Base-by-base conservation (phyloP, 2,113 vertebrate species). In the Tetraodon nigroviridis region DNA sequence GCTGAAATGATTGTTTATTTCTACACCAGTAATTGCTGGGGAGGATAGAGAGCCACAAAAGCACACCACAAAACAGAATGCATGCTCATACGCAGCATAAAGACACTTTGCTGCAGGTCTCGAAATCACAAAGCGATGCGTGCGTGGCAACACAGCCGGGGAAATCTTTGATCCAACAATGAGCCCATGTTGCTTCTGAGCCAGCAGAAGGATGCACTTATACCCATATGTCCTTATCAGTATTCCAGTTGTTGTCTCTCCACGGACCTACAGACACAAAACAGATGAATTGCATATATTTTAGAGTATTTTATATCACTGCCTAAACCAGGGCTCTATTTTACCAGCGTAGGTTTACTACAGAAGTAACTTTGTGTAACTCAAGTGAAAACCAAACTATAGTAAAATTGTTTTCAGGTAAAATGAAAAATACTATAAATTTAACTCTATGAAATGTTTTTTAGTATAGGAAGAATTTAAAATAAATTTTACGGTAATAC, bases 191-290 rank as follows among this genome's bases (percentile, higher is more conserved):
- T 47, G 24, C 19, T 24, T 65, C 53, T 61, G 67, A 46, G 46
- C 46, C 14, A 20, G 50, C 55, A 59, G 29, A 65, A 21, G 44
- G 63, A 61, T 51, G 18, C 45, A 52, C 54, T 54, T 42, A 53
- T 41, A 73, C 51, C 64, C 55, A 63, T 15, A 48, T 59, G 54
- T 50, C 42, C 50, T 44, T 49, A 73, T 78, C 76, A 48, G 46
- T 76, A 80, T 76, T 82, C 69, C 53, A 55, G 14, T 56, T 47
- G 64, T 51, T 55, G 59, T 49, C 52, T n/a, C 59, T 67, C 61
- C 61, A 51, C 52, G 61, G 22, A 53, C 49, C 58, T 61, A 42
- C 32, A 51, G 68, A 27, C n/a, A 51, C 21, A 61, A 57, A 24
- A 37, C 21, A 66, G 18, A 17, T 37, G 42, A 37, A 12, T 37